Evolutionary conservation across 2,888 invertebrate genomes (phyloP).

Genomic region (Pachliopta kotzebuea): DNA sequence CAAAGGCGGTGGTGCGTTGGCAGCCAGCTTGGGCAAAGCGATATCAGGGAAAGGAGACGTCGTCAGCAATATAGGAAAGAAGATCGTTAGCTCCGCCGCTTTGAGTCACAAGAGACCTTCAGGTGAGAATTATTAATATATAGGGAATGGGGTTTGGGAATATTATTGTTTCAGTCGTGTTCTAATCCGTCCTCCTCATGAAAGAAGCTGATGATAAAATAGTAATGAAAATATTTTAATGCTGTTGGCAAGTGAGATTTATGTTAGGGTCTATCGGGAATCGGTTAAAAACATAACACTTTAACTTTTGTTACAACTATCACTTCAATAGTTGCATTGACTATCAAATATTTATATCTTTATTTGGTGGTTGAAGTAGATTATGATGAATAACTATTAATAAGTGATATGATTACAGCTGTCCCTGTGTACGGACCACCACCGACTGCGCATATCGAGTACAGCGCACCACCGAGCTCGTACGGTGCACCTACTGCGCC

Average conservation of each 20-base stretch:
- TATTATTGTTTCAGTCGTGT: too few species aligned
- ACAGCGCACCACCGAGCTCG: slow-evolving; percentile 55
- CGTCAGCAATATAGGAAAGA: slow-evolving; percentile 88
- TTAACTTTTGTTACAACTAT: too few species aligned
- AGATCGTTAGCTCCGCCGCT: slow-evolving; percentile 88
- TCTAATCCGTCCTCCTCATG: too few species aligned
- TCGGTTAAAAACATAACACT: too few species aligned
- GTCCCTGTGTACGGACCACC: slow-evolving; percentile 65
- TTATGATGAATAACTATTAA: background rate
- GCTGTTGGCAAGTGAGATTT: too few species aligned
- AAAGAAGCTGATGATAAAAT: too few species aligned
- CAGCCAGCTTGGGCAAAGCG: slow-evolving; percentile 74
- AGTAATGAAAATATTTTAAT: too few species aligned
- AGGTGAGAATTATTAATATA: slow-evolving; percentile 43
- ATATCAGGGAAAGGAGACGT: slow-evolving; percentile 89
- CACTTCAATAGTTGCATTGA: too few species aligned
- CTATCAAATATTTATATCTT: too few species aligned
- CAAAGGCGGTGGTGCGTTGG: slow-evolving; percentile 87
- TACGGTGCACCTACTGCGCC: slow-evolving; percentile 70
- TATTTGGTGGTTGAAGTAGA: too few species aligned
- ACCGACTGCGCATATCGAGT: slow-evolving; percentile 58
- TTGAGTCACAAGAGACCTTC: slow-evolving; percentile 76
- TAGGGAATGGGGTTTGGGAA: too few species aligned
- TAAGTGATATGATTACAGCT: slow-evolving; percentile 42
- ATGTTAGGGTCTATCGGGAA: too few species aligned